These are phyloP conservation scores for Vicugna pacos DNA, from an alignment of 2,113 vertebrate species.

Conservation along the genomic window DNA sequence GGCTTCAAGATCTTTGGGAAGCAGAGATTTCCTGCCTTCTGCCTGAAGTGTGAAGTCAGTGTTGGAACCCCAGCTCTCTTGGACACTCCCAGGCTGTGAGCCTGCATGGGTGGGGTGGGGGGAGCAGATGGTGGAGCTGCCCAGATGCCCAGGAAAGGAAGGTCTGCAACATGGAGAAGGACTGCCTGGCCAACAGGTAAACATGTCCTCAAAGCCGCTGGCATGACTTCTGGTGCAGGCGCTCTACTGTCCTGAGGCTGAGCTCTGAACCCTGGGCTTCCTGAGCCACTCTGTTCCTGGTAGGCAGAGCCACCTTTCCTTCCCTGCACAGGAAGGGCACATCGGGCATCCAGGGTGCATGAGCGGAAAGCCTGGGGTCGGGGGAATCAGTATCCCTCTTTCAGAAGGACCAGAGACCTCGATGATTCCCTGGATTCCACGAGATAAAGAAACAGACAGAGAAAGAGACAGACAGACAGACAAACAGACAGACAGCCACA, in stretches of 20 bases:
- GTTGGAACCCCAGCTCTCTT: too few species aligned
- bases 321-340: too few species aligned
- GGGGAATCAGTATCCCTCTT: constrained; percentile 71
- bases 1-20: background rate
- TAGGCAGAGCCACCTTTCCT: background rate
- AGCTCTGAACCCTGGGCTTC: background rate
- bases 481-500: background rate
- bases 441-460: background rate
- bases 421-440: background rate
- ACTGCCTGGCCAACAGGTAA: background rate
- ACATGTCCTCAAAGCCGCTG: background rate
- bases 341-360: background rate
- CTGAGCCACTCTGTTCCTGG: background rate
- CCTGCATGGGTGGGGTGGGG: background rate
- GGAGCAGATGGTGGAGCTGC: background rate
- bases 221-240: background rate
- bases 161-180: background rate
- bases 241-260: background rate
- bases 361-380: background rate
- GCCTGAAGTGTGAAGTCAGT: background rate
- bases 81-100: background rate
- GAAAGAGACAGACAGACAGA: background rate
- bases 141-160: background rate
- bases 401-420: background rate
- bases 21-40: background rate